Evolutionary conservation across 2,888 invertebrate genomes (phyloP), one percentile per base, ranked within the genome.

Genomic region (Dione juno): DNA sequence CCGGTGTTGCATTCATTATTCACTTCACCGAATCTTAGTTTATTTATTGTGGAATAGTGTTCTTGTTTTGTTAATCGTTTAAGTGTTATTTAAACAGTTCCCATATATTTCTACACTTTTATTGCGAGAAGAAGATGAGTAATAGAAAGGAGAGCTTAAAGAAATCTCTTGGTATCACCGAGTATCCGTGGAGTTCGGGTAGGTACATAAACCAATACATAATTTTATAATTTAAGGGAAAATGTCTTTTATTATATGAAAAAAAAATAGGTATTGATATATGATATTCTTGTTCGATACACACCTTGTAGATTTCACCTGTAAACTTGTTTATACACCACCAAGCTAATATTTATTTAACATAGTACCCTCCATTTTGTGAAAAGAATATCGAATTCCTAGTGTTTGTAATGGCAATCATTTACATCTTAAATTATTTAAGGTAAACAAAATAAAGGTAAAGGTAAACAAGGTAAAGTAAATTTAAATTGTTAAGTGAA

Each of bases 151-250:
- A 88, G 72, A 80, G 72, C 57, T 70, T 88, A 19, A 89, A 88
- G 74, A 88, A 84, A 77, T 77, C 83, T 28, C 77, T 88, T 48
- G 88, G 87, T 1, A 81, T 87, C 50, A 77, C 85, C 1, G 87
- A 88, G 74, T 89, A 88, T 69, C 88, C 88, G 3, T 90, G 89
- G 88, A 90, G 90, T 77, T 90, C 90, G 74, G 90, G 90, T 90
- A 80, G 58, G 77, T 57, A 48, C n/a, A 11, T 40, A 54, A 37
- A 35, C 13, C 43, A 43, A 21, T 43, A 21, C 0, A 28, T 45
- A 45, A n/a, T 6, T 40, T 57, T 14, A 57, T 57, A 37, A 13
- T 57, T 54, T 57, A 57, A 16, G 11, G 37, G 9, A 37, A 37
- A 37, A 40, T 37, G 1, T 11, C 57, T 57, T 37, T 10, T 16